These are phyloP conservation scores for Esox lucius DNA, from an alignment of 2,797 vertebrate genomes.

Conservation along the genomic window DNA sequence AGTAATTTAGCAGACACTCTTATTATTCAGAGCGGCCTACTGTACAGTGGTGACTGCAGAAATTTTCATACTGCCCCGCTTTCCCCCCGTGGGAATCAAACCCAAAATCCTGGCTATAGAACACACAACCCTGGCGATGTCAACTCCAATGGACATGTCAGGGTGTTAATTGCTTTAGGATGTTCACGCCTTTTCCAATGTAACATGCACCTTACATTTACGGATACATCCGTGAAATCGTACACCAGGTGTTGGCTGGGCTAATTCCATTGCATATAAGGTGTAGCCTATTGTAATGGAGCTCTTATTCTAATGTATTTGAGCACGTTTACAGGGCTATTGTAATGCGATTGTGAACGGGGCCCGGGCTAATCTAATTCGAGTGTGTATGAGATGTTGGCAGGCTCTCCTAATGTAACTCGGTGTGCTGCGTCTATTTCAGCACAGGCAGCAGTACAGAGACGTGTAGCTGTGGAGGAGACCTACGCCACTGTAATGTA, in stretches of 20 bases:
- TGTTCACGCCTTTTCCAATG: background rate
- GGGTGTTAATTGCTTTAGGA: background rate
- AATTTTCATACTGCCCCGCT: too few relatives aligned
- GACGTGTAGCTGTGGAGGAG: conserved; percentile 70
- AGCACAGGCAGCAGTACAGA: conserved; percentile 66
- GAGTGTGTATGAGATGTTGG: conserved; percentile 53
- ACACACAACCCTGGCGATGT: background rate
- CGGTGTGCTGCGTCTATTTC: conserved; percentile 58
- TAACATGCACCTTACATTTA: background rate
- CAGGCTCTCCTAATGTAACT: conserved; percentile 50
- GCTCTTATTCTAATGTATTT: conserved; percentile 17
- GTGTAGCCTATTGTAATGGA: conserved; percentile 18
- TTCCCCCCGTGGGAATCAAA: too few relatives aligned
- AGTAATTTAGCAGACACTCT: background rate
- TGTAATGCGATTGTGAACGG: conserved; percentile 28
- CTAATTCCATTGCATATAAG: background rate
- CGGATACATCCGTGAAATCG: background rate
- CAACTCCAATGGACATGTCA: background rate
- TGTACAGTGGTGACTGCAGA: too few relatives aligned
- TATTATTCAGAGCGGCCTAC: too few relatives aligned
- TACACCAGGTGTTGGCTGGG: background rate
- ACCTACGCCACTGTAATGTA: conserved; percentile 78
- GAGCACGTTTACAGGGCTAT: conserved; percentile 33
- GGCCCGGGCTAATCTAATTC: conserved; percentile 14
- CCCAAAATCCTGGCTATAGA: too few relatives aligned